Conservation (phyloP, 92 coral and sea anemone species). For the Palythoa grandiflora region DNA sequence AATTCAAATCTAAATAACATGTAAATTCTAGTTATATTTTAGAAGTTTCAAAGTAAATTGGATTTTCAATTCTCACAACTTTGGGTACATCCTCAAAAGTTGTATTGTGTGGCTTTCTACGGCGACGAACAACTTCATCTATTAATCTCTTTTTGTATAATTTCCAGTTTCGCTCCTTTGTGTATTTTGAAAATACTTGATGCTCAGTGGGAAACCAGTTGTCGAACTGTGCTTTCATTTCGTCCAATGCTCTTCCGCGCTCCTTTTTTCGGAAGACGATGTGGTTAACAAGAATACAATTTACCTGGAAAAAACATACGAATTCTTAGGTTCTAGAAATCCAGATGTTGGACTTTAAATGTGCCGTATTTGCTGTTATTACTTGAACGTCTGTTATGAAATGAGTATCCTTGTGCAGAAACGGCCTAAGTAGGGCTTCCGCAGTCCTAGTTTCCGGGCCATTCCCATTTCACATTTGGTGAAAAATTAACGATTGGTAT, state of each 20-base stretch:
- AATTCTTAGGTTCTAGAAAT: neutral
- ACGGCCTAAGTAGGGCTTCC: no score
- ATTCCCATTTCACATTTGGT: no score
- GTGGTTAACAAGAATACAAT: slow-evolving; percentile 86
- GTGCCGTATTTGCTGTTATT: neutral
- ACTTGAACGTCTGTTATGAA: no score
- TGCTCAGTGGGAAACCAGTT: slow-evolving; percentile 71
- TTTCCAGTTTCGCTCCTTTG: slow-evolving; percentile 85
- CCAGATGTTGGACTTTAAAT: neutral
- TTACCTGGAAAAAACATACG: slow-evolving; percentile 58
- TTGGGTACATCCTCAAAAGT: slow-evolving; percentile 84
- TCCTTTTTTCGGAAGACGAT: slow-evolving; percentile 82
- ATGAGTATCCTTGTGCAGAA: no score
- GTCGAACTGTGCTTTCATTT: slow-evolving; percentile 65
- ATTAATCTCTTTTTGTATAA: slow-evolving; percentile 84
- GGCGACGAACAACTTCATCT: slow-evolving; percentile 78
- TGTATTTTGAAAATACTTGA: slow-evolving; percentile 79
- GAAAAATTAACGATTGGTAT: no score
- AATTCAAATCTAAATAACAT: neutral
- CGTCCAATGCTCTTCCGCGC: slow-evolving; percentile 77
- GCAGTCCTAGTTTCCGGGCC: no score
- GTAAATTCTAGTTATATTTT: neutral
- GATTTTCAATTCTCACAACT: slow-evolving; percentile 84
- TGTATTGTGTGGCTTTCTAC: slow-evolving; percentile 71
- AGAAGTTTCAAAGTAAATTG: slow-evolving; percentile 70